Evolutionary conservation across 2,113 vertebrate species (phyloP).

Genomic region (Galbula dea): DNA sequence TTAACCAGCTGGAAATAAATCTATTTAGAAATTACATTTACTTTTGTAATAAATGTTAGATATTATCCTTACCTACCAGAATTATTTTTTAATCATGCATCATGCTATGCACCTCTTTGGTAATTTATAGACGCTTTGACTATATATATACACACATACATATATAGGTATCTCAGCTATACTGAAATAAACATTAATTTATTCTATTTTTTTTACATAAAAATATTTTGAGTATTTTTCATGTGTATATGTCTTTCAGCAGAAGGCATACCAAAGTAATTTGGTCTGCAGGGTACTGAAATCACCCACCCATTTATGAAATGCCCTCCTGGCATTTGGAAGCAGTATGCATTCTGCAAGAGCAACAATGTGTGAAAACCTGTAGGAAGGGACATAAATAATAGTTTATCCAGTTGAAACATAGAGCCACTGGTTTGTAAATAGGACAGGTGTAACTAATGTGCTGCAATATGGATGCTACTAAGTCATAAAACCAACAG

Average conservation of each 20-base stretch:
- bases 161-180: not conserved
- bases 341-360: slow-evolving; percentile 24
- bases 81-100: not conserved
- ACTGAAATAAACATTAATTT: not conserved
- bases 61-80: not conserved
- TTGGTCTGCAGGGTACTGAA: not conserved
- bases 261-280: not conserved
- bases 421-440: not conserved
- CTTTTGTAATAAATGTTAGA: not conserved
- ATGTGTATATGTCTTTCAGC: not conserved
- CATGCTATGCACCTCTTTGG: not conserved
- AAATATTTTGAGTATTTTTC: not conserved
- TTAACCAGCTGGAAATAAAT: not conserved
- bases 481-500: not conserved
- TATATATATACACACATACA: not conserved
- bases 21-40: not conserved
- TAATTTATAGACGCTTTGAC: not conserved
- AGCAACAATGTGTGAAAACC: slow-evolving; percentile 30
- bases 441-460: not conserved
- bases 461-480: not conserved
- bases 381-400: slow-evolving; percentile 7
- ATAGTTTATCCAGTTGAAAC: slow-evolving; percentile 5
- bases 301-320: slow-evolving; percentile 19
- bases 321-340: not conserved
- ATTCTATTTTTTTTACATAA: not conserved